Conservation (phyloP, 2,888 invertebrate genomes). For the Abscondita cerata region DNA sequence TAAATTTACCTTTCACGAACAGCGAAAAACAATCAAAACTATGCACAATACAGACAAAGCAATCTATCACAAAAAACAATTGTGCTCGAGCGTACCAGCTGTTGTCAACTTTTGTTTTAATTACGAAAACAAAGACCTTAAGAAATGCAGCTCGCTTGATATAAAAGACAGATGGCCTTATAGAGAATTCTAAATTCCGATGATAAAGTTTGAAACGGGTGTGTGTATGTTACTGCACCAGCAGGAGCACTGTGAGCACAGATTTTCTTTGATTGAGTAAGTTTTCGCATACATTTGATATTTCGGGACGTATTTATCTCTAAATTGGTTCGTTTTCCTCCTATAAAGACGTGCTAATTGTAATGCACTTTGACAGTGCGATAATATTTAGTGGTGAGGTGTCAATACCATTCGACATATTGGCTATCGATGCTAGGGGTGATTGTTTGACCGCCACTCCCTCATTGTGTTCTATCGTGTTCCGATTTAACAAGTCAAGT, state of each 20-base stretch:
- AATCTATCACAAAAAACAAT: constrained; percentile 59
- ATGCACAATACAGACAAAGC: constrained; percentile 58
- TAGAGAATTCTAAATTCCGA: constrained; percentile 40
- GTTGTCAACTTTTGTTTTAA: constrained; percentile 59
- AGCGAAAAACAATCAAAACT: constrained; percentile 58
- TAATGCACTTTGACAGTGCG: constrained; percentile 23
- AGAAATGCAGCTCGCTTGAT: constrained; percentile 48
- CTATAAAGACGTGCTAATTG: constrained; percentile 33
- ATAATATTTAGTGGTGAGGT: constrained; percentile 42
- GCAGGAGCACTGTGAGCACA: constrained; percentile 19
- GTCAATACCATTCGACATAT: constrained; percentile 48
- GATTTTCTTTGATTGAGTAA: constrained; percentile 39
- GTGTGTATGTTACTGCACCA: constrained; percentile 32
- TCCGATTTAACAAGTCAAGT: constrained; percentile 51
- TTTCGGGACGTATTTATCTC: constrained; percentile 22
- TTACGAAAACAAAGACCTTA: constrained; percentile 56
- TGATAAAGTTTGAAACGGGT: constrained; percentile 36
- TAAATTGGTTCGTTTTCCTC: constrained; percentile 15
- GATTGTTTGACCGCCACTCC: constrained; percentile 49
- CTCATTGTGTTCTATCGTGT: constrained; percentile 42
- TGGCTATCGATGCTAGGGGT: constrained; percentile 47
- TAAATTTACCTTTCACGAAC: constrained; percentile 56
- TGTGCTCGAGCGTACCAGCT: constrained; percentile 51
- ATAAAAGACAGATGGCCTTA: constrained; percentile 47
- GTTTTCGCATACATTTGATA: constrained; percentile 34